These are phyloP conservation scores for Philereme transversata DNA, from an alignment of 2,888 invertebrate species.

Conservation along the genomic window DNA sequence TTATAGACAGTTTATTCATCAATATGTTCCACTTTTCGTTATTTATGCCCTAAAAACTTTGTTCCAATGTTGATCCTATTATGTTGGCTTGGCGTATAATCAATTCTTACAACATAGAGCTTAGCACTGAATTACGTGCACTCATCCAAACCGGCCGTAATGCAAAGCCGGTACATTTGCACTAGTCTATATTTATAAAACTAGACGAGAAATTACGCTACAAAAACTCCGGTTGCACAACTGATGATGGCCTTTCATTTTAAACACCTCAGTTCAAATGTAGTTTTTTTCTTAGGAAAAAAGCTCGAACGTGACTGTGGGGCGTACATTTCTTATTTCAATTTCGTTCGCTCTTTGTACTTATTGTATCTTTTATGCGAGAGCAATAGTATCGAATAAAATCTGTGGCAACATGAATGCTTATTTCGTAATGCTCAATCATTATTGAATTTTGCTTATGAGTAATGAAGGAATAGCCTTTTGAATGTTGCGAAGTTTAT, in stretches of 20 bases:
- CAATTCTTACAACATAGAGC: constrained; percentile 15
- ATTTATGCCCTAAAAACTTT: constrained; percentile 1
- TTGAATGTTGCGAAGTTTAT: constrained; percentile 3
- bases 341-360: constrained; percentile 38
- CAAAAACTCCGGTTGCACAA: constrained; percentile 53
- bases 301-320: constrained; percentile 47
- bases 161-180: constrained; percentile 15
- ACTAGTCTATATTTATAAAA: constrained; percentile 46
- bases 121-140: constrained; percentile 23
- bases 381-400: constrained; percentile 32
- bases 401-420: constrained; percentile 22
- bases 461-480: constrained; percentile 21
- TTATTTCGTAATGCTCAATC: constrained; percentile 23
- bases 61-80: constrained; percentile 1
- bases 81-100: constrained; percentile 2
- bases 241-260: constrained; percentile 54
- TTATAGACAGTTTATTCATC: no score
- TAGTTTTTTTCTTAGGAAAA: constrained; percentile 39
- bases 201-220: constrained; percentile 64
- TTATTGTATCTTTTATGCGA: constrained; percentile 41
- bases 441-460: constrained; percentile 18
- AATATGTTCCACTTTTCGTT: no score
- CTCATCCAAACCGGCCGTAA: constrained; percentile 15
- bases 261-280: constrained; percentile 43
- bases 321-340: constrained; percentile 42